A percentile compares a stretch with the other conserved stretches of the same genome.
Conservation (phyloP, 2,797 vertebrate species). For the Leucoraja ocellata region DNA sequence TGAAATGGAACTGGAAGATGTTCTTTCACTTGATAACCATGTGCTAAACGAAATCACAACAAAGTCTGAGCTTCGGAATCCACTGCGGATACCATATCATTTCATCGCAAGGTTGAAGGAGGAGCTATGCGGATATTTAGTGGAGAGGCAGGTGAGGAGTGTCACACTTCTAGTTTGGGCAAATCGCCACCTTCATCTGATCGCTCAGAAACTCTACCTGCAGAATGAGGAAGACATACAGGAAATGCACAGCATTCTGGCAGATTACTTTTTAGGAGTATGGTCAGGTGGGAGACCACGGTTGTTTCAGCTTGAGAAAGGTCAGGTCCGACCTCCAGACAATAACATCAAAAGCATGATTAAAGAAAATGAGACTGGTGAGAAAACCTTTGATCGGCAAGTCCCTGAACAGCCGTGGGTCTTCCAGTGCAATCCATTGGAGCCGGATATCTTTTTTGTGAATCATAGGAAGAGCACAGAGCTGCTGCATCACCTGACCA, state of each 20-base stretch:
- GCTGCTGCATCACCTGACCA: slow-evolving; percentile 84
- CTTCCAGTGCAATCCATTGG: slow-evolving; percentile 93
- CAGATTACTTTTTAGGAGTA: slow-evolving; percentile 94
- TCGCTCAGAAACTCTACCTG: slow-evolving; percentile 93
- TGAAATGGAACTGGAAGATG: slow-evolving; percentile 92
- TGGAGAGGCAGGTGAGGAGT: slow-evolving; percentile 91
- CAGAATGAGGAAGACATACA: slow-evolving; percentile 80
- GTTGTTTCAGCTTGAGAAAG: slow-evolving; percentile 77
- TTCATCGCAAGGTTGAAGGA: slow-evolving; percentile 88
- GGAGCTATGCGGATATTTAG: slow-evolving; percentile 84
- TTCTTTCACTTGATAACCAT: slow-evolving; percentile 89
- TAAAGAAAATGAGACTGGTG: slow-evolving; percentile 79
- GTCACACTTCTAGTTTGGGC: slow-evolving; percentile 92
- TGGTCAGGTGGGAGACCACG: slow-evolving; percentile 96
- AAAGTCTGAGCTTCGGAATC: slow-evolving; percentile 71
- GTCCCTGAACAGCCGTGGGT: slow-evolving; percentile 97
- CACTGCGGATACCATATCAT: slow-evolving; percentile 83
- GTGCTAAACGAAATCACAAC: slow-evolving; percentile 82
- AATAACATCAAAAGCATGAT: slow-evolving; percentile 75
- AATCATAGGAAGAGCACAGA: slow-evolving; percentile 98
- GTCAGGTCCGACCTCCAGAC: slow-evolving; percentile 76
- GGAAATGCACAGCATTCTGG: slow-evolving; percentile 92
- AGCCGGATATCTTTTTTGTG: slow-evolving; percentile 96
- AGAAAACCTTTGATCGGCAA: slow-evolving; percentile 87
- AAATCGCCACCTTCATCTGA: slow-evolving; percentile 93